Percentiles rank a stretch among this genome's conserved stretches.
Conservation (phyloP, 1,140 invertebrate species). For the Drosophila ohnishii region DNA sequence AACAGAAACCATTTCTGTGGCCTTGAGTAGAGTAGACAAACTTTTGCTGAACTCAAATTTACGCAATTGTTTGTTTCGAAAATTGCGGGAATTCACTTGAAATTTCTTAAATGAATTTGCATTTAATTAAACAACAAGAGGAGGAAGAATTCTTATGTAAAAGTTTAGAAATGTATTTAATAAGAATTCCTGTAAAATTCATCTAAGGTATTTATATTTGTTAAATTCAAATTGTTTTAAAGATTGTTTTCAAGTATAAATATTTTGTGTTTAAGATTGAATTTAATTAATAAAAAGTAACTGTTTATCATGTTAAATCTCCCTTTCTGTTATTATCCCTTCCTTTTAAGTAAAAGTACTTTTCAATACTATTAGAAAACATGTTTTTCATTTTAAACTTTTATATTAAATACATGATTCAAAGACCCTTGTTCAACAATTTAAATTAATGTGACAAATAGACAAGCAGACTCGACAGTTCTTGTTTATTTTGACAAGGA, state of each 20-base stretch:
- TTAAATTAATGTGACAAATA: neutral
- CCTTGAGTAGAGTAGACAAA: conserved; percentile 6
- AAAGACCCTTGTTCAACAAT: neutral
- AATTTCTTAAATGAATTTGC: neutral
- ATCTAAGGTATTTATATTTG: neutral
- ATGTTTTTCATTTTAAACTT: neutral
- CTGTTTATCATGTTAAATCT: neutral
- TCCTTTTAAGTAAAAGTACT: neutral
- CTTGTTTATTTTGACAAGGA: neutral
- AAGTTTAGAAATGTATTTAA: neutral
- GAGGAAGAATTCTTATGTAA: neutral
- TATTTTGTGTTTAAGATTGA: neutral
- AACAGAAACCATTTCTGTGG: conserved; percentile 11
- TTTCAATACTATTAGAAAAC: neutral
- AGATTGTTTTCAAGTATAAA: neutral
- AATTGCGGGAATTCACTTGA: neutral
- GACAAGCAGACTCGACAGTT: neutral
- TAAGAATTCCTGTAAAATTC: neutral
- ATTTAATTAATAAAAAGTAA: neutral
- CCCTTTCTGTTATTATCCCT: neutral
- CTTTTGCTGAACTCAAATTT: conserved; percentile 17
- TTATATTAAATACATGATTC: neutral
- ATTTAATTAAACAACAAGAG: neutral
- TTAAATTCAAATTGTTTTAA: neutral
- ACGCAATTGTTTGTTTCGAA: neutral